Evolutionary conservation across 2,113 vertebrate species (phyloP), one percentile per base, ranked within the genome.

Genomic region (Muntiacus muntjak): DNA sequence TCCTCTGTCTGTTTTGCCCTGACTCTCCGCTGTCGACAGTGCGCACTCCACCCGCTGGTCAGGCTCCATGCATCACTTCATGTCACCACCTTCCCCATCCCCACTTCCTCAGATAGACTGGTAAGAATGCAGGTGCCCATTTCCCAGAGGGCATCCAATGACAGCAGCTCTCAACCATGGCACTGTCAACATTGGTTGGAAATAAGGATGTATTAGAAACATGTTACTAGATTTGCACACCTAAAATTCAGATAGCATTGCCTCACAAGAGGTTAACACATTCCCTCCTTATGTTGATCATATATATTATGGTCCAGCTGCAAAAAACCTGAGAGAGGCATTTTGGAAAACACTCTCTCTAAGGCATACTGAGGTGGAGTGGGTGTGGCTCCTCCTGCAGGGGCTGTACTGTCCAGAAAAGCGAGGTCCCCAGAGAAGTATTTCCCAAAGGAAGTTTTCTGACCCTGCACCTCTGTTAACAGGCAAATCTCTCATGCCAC

Each of bases 201-300:
- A 60, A 15, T 2, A 5, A 62, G 6, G 64, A 54, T 1, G 5
- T 28, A 3, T 43, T 54, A 13, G n/a, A 84, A 67, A 36, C 5
- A 40, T 15, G 52, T 21, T 14, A 8, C 7, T 17, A 25, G 36
- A 74, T 79, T 16, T 4, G 94, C 74, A 26, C 16, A 30, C 8
- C 30, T 55, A 1, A 6, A 55, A 15, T 76, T 76, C 76, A 15
- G 60, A 14, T 23, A 16, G 40, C n/a, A 8, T 17, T 10, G n/a
- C 12, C 74, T 16, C 14, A 23, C 17, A 19, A 11, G 52, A 14
- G 16, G 50, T 36, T 25, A 1, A n/a, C 0, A 2, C 4, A 10
- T 4, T 7, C 21, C 5, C 82, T 40, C 11, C 50, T 85, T 14
- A 3, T 4, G 40, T 7, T 28, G 7, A 47, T 28, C 3, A 1